Evolutionary conservation across 2,797 vertebrate genomes (phyloP), one percentile per base, ranked within the genome.

Genomic region (Heterohyrax brucei): DNA sequence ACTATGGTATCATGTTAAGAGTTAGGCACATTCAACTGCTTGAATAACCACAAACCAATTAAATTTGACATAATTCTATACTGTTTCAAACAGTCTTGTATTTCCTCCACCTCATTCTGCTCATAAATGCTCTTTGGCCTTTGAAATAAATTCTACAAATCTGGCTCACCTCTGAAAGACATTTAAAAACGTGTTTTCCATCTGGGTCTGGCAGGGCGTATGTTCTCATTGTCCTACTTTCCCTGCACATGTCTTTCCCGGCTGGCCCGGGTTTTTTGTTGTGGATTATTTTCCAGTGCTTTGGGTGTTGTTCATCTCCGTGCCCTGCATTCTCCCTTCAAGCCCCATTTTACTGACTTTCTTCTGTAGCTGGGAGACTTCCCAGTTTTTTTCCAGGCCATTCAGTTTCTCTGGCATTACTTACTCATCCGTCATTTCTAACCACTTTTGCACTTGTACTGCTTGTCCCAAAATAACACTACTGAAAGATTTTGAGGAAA

Each of bases 361-460:
- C 76, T 96, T 97, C 96, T 95, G 78, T 68, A 80, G 72, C 95
- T 95, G 95, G 96, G 93, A 97, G 76, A 62, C 82, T 97, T 97
- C 96, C 96, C 95, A 96, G 89, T 88, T 98, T 95, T 87, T 89
- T 87, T 87, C 91, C 84, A 93, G 93, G 93, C 97, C 90, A 95
- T 97, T 98, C 94, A 92, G 28, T 73, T 92, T 46, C 61, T 84
- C 93, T 97, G 97, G 96, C 97, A 95, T 95, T 68, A 46, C 91
- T 96, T 28, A 33, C 82, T 96, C 96, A 76, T 90, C 93, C 97
- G 94, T 96, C 96, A 94, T 94, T 95, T 96, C 93, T 88, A 95
- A 95, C 91, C 66, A 81, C 92, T 95, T 96, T 77, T 88, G 93
- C 66, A 78, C 61, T 89, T 95, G 84, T 59, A 7, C 91, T 44